Evolutionary conservation across 2,888 invertebrate genomes (phyloP), one percentile per base, ranked within the genome.

Genomic region (Drosophila nr. perissopoda): DNA sequence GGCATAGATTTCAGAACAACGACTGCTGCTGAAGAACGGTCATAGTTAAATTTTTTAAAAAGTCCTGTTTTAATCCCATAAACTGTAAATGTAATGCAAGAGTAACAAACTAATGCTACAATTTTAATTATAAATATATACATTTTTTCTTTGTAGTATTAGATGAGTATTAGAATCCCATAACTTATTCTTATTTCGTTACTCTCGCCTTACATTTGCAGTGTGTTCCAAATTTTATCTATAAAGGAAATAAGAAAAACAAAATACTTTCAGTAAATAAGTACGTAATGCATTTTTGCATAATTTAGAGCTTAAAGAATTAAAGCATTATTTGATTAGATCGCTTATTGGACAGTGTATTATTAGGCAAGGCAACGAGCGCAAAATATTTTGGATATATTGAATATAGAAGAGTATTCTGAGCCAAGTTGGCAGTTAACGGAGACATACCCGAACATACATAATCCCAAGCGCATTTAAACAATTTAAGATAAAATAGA

Each of bases 401-500:
- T 62, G 63, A 53, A 64, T 62, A 53, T 69, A 71, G 62, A 73
- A 62, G 65, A 82, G 73, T 78, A 72, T 62, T 76, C 73, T 76
- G 72, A 70, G 67, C 60, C 65, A 69, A 45, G 64, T 75, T 76
- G 66, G 70, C 64, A 63, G 16, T 16, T 63, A 90, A 78, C 82
- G 53, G 71, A 89, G 68, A 87, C 87, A 89, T 90, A 90, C 90
- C 90, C 86, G 52, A 90, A 73, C 65, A 70, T 72, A 90, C 87
- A 90, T 90, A 90, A 87, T 90, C 90, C 77, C 76, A 80, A 82
- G 73, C 74, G 90, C 90, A 89, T 88, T 88, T 90, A 87, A 65
- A 61, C 45, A 25, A 45, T 45, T 45, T 45, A 45, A 25, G 45
- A 25, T 16, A 25, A 42, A 36, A 59, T 38, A 42, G 25, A 64